phyloP scores from a whole-genome alignment of 2,888 invertebrate genomes.

The Orgyia antiqua region DNA sequence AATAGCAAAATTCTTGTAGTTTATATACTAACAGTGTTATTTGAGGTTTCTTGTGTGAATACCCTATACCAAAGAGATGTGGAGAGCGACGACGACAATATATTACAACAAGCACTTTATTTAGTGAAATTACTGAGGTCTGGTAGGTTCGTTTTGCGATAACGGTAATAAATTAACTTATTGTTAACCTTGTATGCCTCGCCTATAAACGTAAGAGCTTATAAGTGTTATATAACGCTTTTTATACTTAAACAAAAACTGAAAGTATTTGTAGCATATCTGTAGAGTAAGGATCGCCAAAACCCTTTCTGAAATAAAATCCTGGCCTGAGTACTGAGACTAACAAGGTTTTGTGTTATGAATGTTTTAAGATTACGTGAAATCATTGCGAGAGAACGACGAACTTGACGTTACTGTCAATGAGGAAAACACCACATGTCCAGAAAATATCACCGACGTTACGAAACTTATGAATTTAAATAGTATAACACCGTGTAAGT shows the following conservation, averaged over 20 bases:
- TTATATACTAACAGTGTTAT: conserved; percentile 1
- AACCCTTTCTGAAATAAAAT: no score
- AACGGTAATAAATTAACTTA: no score
- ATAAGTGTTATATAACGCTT: no score
- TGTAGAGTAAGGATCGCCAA: no score
- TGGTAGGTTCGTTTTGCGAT: conserved; percentile 31
- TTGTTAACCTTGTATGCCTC: no score
- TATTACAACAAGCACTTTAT: conserved; percentile 37
- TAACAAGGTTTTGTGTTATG: no score
- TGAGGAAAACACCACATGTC: conserved; percentile 22
- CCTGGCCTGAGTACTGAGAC: no score
- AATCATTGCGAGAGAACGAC: conserved; percentile 18
- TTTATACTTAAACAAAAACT: no score
- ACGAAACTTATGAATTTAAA: conserved; percentile 8
- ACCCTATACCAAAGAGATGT: no score
- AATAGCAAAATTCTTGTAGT: background rate
- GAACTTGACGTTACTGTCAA: conserved; percentile 1
- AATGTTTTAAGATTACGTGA: conserved; percentile 23
- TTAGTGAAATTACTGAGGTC: conserved; percentile 41
- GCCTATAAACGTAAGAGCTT: no score
- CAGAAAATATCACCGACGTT: conserved; percentile 6
- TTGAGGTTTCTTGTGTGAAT: no score
- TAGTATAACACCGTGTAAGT: conserved; percentile 3
- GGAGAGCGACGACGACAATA: conserved; percentile 13
- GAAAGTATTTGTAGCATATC: no score